These are phyloP conservation scores for Zhengitettix transpicula DNA, from an alignment of 2,888 invertebrate species.

Conservation along the genomic window DNA sequence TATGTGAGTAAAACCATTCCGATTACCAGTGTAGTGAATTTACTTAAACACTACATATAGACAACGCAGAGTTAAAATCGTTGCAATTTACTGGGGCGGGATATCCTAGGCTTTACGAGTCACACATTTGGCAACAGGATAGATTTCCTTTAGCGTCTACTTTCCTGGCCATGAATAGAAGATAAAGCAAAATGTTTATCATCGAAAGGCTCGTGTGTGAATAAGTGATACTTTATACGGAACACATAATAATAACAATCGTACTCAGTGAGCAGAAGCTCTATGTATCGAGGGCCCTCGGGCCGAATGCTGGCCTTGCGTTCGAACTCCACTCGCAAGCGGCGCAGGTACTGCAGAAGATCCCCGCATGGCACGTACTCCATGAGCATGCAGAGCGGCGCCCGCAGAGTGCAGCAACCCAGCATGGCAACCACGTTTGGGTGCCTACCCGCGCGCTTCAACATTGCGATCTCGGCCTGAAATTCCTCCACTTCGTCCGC, in stretches of 20 bases:
- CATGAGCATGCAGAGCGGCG: conserved; percentile 56
- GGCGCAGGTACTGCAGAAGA: conserved; percentile 40
- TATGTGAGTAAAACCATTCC: no score
- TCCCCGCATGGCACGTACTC: conserved; percentile 68
- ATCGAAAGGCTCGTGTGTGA: no score
- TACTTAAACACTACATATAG: no score
- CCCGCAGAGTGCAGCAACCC: conserved; percentile 52
- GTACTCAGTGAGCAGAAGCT: conserved; percentile 5
- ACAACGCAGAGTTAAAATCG: no score
- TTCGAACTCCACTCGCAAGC: conserved; percentile 10
- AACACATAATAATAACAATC: background rate
- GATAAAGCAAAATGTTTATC: no score
- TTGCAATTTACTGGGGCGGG: no score
- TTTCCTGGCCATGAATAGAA: no score
- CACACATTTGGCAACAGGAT: no score
- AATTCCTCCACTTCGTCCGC: conserved; percentile 40
- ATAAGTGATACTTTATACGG: background rate
- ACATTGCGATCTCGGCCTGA: conserved; percentile 55
- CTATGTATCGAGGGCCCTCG: conserved; percentile 5
- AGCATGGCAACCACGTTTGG: conserved; percentile 56
- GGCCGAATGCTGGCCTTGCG: background rate
- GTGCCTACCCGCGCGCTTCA: conserved; percentile 61
- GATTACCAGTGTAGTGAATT: no score
- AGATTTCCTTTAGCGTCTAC: no score
- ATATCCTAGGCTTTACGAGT: no score